Evolutionary conservation across 2,113 vertebrate species (phyloP).

Genomic region (Willisornis vidua): DNA sequence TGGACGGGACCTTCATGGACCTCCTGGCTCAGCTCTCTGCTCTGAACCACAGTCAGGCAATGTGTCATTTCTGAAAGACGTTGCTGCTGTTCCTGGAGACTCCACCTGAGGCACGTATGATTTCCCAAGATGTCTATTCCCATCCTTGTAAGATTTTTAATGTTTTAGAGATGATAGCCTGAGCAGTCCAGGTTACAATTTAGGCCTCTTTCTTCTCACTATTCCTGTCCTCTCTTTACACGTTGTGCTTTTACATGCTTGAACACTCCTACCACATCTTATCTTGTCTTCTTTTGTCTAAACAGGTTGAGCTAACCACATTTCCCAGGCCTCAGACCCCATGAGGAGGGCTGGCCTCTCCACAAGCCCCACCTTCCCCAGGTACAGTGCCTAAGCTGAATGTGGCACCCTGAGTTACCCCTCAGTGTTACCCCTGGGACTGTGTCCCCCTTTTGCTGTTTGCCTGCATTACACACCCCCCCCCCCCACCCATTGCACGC

Average conservation of each 20-base stretch:
- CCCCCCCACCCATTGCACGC: rapidly evolving
- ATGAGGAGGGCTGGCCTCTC: background rate
- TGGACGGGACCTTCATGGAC: background rate
- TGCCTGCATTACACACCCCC: background rate
- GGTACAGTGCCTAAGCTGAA: rapidly evolving
- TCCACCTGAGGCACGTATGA: rapidly evolving
- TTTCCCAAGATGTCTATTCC: background rate
- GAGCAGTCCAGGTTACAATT: background rate
- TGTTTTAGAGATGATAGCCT: background rate
- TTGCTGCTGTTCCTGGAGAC: background rate
- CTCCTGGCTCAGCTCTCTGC: background rate
- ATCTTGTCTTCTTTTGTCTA: background rate
- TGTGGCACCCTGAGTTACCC: rapidly evolving
- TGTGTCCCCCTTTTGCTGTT: rapidly evolving
- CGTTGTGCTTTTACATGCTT: background rate
- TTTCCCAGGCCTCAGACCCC: background rate
- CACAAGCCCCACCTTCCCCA: too few species aligned
- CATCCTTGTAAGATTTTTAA: background rate
- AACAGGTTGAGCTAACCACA: rapidly evolving
- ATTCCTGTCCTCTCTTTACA: background rate
- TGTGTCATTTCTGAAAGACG: background rate
- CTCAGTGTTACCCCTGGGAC: background rate
- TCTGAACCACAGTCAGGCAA: rapidly evolving
- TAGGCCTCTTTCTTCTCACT: background rate
- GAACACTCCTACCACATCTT: background rate